Base-by-base conservation (phyloP, 2,888 invertebrate species). In the Eremobia ochroleuca region DNA sequence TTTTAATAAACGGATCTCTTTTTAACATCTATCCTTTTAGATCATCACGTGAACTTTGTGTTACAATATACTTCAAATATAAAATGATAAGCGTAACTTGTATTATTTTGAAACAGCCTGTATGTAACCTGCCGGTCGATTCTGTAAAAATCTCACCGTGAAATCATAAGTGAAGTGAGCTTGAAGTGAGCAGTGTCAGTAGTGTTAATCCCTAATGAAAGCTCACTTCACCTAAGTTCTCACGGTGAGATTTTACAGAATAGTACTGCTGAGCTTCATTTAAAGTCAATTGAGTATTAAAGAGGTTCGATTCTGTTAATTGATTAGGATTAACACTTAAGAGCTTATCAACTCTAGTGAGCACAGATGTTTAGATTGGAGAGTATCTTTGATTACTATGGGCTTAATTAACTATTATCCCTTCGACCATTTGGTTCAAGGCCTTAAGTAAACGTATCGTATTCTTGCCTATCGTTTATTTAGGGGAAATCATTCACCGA, bases 281-380 rank as follows among this genome's bases (percentile, higher is more conserved):
- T 37, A 8, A 75, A 55, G 34, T 65, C 43, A 76, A 43, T 75
- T 21, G 2, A 6, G 61, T 21, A 11, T 34, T n/a, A 55, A 55
- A 62, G 25, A n/a, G 40, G 61, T 49, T 62, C 21, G 31, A 40
- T 40, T 43, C 15, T 9, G 49, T 61, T 52, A 76, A 76, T 76
- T 58, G 65, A 66, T 37, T 55, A 6, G 9, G 28, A 55, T 76
- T 55, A 76, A 55, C 43, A 55, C 28, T 65, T 37, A 55, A 64
- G 66, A 34, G 76, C 66, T 58, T 76, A 37, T 49, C 46, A 58
- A 58, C 18, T 58, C 4, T 31, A 76, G n/a, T 31, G 46, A 76
- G 11, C 65, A 46, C 43, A 18, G 31, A 46, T 28, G 43, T 55
- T 55, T 64, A 55, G 43, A 46, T 34, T 46, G 18, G 46, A 25